Conservation (phyloP, 2,797 vertebrate species). For the Trichosurus vulpecula region DNA sequence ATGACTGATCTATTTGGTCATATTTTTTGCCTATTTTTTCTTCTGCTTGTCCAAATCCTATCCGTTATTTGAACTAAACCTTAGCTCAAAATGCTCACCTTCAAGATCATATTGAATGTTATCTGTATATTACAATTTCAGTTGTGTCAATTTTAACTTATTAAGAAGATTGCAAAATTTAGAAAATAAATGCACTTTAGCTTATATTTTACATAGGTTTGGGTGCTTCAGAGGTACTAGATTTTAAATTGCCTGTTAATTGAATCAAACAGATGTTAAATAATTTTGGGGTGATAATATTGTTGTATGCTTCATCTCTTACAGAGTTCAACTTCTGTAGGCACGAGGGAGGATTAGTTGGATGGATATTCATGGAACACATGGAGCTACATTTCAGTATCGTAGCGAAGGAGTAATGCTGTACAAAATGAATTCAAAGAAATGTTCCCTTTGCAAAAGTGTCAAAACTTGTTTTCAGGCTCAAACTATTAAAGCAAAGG, state of each 20-base stretch:
- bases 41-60: background rate
- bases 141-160: background rate
- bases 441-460: slow-evolving; percentile 46
- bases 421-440: slow-evolving; percentile 63
- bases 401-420: too few relatives aligned
- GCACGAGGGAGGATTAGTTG: slow-evolving; percentile 59
- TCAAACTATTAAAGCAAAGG: slow-evolving; percentile 74
- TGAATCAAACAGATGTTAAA: slow-evolving; percentile 16
- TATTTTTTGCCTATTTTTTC: too few relatives aligned
- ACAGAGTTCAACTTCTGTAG: slow-evolving; percentile 55
- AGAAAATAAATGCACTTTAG: too few relatives aligned
- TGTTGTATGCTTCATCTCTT: slow-evolving; percentile 33
- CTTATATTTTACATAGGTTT: too few relatives aligned
- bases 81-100: background rate
- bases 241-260: too few relatives aligned
- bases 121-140: too few relatives aligned
- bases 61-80: background rate
- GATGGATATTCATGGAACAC: too few relatives aligned
- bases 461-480: slow-evolving; percentile 68
- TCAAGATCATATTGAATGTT: background rate
- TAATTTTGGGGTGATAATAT: background rate
- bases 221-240: too few relatives aligned
- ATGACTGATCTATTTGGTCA: too few relatives aligned
- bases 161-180: too few relatives aligned
- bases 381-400: too few relatives aligned